Conservation (phyloP, 2,888 invertebrate species). For the Cataglyphis cursor region DNA sequence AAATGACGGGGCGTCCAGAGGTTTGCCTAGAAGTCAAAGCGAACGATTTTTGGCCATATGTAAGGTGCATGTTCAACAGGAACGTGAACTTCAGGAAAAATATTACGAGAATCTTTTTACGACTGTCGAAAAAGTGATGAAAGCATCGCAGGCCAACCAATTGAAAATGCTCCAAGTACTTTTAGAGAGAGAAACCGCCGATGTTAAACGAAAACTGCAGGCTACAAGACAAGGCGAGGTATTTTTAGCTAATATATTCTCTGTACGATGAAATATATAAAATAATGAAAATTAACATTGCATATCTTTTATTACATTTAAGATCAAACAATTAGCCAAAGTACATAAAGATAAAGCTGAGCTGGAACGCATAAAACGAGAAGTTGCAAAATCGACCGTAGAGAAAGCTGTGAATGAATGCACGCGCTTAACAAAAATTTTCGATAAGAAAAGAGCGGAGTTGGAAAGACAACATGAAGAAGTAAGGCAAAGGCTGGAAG, state of each 20-base stretch:
- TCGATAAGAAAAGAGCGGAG: slow-evolving; percentile 92
- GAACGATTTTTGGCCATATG: slow-evolving; percentile 90
- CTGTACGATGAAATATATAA: not conserved
- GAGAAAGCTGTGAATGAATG: slow-evolving; percentile 96
- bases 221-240: slow-evolving; percentile 93
- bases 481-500: slow-evolving; percentile 90
- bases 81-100: slow-evolving; percentile 93
- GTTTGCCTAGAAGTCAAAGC: slow-evolving; percentile 89
- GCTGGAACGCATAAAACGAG: slow-evolving; percentile 94
- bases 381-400: slow-evolving; percentile 94
- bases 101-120: slow-evolving; percentile 93
- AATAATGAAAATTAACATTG: slow-evolving; percentile 1
- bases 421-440: slow-evolving; percentile 92
- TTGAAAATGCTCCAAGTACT: slow-evolving; percentile 92
- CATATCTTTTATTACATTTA: slow-evolving; percentile 19
- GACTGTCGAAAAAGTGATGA: slow-evolving; percentile 93
- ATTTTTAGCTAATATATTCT: not conserved
- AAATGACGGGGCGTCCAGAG: slow-evolving; percentile 87
- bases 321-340: slow-evolving; percentile 94
- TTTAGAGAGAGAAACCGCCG: slow-evolving; percentile 91
- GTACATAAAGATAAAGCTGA: slow-evolving; percentile 97
- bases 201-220: slow-evolving; percentile 94
- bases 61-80: slow-evolving; percentile 91
- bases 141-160: slow-evolving; percentile 93
- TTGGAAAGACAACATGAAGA: slow-evolving; percentile 93